These are phyloP conservation scores for Trachymyrmex cornetzi DNA, from an alignment of 1,140 invertebrate species.

Conservation along the genomic window DNA sequence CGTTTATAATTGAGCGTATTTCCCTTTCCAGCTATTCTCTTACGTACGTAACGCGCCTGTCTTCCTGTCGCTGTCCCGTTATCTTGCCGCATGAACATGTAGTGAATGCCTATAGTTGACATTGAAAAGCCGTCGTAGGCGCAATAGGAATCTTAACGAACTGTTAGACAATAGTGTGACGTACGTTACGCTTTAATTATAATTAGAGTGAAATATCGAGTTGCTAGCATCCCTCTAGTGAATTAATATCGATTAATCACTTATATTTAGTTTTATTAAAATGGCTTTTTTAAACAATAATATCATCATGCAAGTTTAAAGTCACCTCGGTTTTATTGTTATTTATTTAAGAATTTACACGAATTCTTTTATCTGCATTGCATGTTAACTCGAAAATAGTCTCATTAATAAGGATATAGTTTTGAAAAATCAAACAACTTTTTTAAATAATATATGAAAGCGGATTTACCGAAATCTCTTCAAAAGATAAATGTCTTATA, in stretches of 20 bases:
- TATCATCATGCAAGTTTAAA: background rate
- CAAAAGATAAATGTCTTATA: background rate
- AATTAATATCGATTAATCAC: background rate
- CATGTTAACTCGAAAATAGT: background rate
- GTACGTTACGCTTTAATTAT: slow-evolving; percentile 1
- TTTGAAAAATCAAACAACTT: background rate
- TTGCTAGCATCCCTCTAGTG: background rate
- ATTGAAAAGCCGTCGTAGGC: slow-evolving; percentile 43
- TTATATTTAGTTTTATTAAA: background rate
- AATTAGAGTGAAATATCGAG: background rate
- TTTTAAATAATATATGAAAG: background rate
- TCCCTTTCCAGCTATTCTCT: slow-evolving; percentile 15
- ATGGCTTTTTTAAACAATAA: background rate
- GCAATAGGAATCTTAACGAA: slow-evolving; percentile 16
- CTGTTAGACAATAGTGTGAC: slow-evolving; percentile 28
- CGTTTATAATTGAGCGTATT: slow-evolving; percentile 65
- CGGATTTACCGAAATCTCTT: background rate
- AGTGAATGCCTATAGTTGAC: slow-evolving; percentile 30
- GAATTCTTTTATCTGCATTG: background rate
- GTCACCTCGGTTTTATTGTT: background rate
- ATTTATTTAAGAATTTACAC: background rate
- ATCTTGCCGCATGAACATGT: slow-evolving; percentile 11
- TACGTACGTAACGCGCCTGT: slow-evolving; percentile 44
- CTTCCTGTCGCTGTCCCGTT: slow-evolving; percentile 24
- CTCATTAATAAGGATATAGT: background rate